Evolutionary conservation across 2,888 invertebrate genomes (phyloP), one percentile per base, ranked within the genome.

Genomic region (Luperina testacea): DNA sequence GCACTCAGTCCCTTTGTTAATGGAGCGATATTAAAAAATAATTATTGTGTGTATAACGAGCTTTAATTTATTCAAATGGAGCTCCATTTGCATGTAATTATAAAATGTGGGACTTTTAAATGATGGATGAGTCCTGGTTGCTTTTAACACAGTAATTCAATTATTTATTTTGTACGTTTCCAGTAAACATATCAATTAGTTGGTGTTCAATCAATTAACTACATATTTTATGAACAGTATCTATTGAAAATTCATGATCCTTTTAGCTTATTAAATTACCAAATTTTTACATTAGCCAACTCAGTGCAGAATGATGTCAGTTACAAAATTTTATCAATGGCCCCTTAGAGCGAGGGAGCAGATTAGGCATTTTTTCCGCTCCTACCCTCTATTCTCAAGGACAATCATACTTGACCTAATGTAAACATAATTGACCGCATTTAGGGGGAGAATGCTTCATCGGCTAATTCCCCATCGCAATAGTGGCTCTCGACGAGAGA

Each of bases 341-440:
- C 61, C 80, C 75, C 71, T 70, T 51, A 38, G 45, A 57, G 45
- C 82, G 73, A 78, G 72, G 79, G 81, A 79, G 78, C 81, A 77
- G 81, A 86, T 82, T 85, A 83, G 81, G 77, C 79, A 84, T 72
- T 87, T 89, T 89, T 86, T 81, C 59, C 72, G 78, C 79, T 78
- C 74, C 75, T 75, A 75, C 83, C 84, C 82, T 85, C 81, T 72
- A 80, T 87, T 85, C 86, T 82, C 83, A 85, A 85, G 88, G 82
- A 88, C 88, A 87, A 88, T 91, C 77, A 86, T 84, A 89, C 90
- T 90, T 90, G 90, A 87, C 90, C 86, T 90, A 88, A 91, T 90
- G 86, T 90, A 83, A 89, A 88, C 88, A 89, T 83, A 88, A 86
- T 86, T 87, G 80, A 82, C 84, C 80, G 78, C 80, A 86, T 85